These are phyloP conservation scores for Terebella lapidaria DNA, from an alignment of 2,888 invertebrate genomes.

Conservation along the genomic window DNA sequence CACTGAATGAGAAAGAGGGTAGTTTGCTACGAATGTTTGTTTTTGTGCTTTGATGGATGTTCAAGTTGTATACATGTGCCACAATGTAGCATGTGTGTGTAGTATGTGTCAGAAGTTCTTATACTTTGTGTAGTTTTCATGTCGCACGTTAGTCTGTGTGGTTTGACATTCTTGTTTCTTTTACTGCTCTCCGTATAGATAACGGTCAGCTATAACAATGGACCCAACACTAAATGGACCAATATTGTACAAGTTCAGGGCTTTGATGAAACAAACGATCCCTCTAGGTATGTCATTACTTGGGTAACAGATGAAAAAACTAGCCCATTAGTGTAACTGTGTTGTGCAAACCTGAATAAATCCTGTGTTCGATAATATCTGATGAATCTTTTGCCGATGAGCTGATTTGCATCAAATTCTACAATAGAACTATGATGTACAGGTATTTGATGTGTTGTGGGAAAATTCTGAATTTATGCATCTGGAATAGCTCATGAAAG, in stretches of 20 bases:
- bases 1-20: no score
- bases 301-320: neutral
- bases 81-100: neutral
- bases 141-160: neutral
- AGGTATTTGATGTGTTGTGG: neutral
- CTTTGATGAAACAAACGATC: no score
- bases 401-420: neutral
- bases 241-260: no score
- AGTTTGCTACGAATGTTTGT: no score
- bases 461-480: neutral
- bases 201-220: no score
- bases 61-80: no score
- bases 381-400: neutral
- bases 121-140: neutral
- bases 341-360: neutral
- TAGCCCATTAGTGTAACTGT: neutral
- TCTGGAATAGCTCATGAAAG: neutral
- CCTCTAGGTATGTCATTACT: no score
- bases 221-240: no score
- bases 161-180: neutral
- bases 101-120: neutral
- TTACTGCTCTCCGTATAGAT: neutral
- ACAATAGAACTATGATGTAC: neutral
- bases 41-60: no score
- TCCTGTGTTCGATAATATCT: neutral